Evolutionary conservation across 2,888 invertebrate genomes (phyloP).

Genomic region (Luperina testacea): DNA sequence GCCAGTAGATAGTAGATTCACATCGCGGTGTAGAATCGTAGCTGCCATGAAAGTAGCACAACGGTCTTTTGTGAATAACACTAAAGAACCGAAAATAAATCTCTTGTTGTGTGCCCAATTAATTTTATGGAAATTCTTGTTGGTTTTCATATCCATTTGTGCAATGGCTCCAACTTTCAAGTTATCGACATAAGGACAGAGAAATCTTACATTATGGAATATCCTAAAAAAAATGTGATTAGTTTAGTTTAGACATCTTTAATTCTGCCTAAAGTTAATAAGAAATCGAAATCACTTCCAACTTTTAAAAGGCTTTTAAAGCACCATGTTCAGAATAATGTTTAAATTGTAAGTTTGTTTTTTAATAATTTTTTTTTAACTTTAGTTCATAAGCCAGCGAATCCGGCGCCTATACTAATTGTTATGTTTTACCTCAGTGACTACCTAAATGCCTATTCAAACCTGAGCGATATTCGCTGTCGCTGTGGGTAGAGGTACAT

Average conservation of each 20-base stretch:
- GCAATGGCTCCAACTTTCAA: constrained; percentile 80
- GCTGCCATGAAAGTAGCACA: constrained; percentile 92
- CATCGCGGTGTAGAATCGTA: constrained; percentile 91
- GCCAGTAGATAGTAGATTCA: constrained; percentile 73
- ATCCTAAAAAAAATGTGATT: constrained; percentile 73
- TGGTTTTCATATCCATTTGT: constrained; percentile 73
- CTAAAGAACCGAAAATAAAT: constrained; percentile 92
- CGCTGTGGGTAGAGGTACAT: too few relatives aligned
- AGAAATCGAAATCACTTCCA: background rate
- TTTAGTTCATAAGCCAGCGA: background rate
- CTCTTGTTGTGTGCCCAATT: constrained; percentile 87
- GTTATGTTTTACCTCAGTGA: background rate
- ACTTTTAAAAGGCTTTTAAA: background rate
- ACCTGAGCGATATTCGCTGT: too few relatives aligned
- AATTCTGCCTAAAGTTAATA: too few relatives aligned
- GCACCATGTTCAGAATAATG: background rate
- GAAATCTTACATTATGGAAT: constrained; percentile 83
- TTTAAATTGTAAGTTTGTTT: background rate
- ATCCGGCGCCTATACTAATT: background rate
- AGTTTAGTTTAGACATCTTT: background rate
- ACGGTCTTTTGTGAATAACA: constrained; percentile 92
- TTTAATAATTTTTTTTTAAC: too few relatives aligned
- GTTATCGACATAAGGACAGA: constrained; percentile 77
- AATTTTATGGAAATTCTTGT: constrained; percentile 77
- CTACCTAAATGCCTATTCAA: too few relatives aligned